Base-by-base conservation (phyloP, 2,888 invertebrate genomes). In the Stegana nigrithorax region DNA sequence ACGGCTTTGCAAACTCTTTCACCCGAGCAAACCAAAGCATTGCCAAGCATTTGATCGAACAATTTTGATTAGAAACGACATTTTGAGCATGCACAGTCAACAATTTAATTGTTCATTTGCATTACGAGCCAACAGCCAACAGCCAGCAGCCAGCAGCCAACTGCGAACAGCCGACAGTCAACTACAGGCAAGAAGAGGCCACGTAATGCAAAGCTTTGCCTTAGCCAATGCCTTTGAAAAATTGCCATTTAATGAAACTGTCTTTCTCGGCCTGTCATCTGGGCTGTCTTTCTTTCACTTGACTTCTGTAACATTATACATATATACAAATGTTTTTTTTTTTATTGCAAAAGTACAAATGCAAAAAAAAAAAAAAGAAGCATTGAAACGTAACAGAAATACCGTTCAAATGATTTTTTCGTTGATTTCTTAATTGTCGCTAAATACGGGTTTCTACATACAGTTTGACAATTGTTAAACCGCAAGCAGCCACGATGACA, bases 361-460 rank as follows among this genome's bases (percentile, higher is more conserved):
- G 6, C 32, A 12, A 32, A 32, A 32, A 32, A 6, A 32, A 32
- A 32, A 32, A 32, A 12, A 6, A 32, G 32, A 8, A 17, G n/a
- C 21, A 77, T 75, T 77, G 75, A 47, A 60, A 57, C 14, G 57
- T 19, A n/a, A n/a, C n/a, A n/a, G n/a, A n/a, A n/a, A n/a, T n/a
- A n/a, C 4, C 53, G 27, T 27, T 53, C 14, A 53, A 56, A 58
- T 44, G 58, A 57, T 39, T 12, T 63, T 60, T 59, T 10, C 53
- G 74, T 78, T 74, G 73, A 78, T 81, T 78, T 75, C 73, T 80
- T 82, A 82, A 79, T 81, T 82, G 80, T 67, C 70, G 71, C 71
- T 72, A 74, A 77, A 78, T 82, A 76, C 81, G 81, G 80, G 66
- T 62, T 53, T 55, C 53, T 21, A 55, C 53, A 36, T 32, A 21